A percentile compares a stretch with the other conserved stretches of the same genome.
Conservation (phyloP, 2,888 invertebrate species). For the Ecdyonurus torrentis region DNA sequence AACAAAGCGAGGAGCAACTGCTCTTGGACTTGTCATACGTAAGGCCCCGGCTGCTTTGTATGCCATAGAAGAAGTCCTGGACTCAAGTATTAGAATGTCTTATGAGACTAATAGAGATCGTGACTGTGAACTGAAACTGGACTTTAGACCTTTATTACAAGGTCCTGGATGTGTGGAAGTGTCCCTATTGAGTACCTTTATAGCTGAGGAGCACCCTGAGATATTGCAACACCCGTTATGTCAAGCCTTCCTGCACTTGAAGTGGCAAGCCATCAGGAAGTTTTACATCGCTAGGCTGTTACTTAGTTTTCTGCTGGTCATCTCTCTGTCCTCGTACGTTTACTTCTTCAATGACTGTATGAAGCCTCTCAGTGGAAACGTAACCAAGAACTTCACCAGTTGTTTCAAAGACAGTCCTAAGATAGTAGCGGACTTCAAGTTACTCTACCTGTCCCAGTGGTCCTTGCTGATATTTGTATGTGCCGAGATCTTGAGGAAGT, state of each 20-base stretch:
- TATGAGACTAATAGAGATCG: constrained; percentile 19
- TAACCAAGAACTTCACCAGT: constrained; percentile 42
- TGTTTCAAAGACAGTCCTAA: constrained; percentile 63
- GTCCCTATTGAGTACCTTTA: constrained; percentile 69
- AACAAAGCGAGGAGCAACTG: constrained; percentile 73
- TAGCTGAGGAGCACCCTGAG: constrained; percentile 78
- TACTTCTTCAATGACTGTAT: constrained; percentile 17
- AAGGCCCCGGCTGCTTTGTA: constrained; percentile 74
- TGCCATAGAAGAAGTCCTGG: constrained; percentile 65
- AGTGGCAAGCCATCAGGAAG: constrained; percentile 81
- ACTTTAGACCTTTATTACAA: constrained; percentile 65
- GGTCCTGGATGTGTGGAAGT: constrained; percentile 73
- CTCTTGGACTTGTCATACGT: constrained; percentile 66
- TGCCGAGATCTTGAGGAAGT: constrained; percentile 62
- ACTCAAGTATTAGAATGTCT: constrained; percentile 42
- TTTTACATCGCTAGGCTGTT: constrained; percentile 67
- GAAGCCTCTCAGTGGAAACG: constrained; percentile 22
- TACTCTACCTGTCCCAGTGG: constrained; percentile 66
- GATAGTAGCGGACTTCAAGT: no score
- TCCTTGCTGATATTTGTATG: constrained; percentile 59
- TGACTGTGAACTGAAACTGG: constrained; percentile 64
- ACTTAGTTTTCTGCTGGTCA: constrained; percentile 60
- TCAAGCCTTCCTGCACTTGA: constrained; percentile 71
- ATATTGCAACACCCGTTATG: constrained; percentile 72
- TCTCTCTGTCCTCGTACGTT: constrained; percentile 67